These are phyloP conservation scores for Raja brachyura DNA, from an alignment of 2,113 vertebrate species.

Conservation along the genomic window DNA sequence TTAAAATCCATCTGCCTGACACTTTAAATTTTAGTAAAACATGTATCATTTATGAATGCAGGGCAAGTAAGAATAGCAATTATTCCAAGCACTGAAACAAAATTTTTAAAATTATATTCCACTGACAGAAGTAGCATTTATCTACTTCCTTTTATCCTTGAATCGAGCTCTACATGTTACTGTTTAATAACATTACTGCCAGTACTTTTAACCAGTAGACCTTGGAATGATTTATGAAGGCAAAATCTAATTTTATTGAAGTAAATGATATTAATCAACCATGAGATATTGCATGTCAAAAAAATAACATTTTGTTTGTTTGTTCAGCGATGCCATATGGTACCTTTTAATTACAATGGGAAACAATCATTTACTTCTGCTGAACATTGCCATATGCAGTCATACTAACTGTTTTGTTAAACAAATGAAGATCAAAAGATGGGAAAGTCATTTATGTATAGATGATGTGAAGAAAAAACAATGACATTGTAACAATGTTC, in stretches of 20 bases:
- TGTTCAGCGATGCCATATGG: constrained; percentile 1
- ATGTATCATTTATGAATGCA: neutral
- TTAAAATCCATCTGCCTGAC: no score
- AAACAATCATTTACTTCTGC: constrained; percentile 5
- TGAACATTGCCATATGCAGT: constrained; percentile 1
- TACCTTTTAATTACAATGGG: constrained; percentile 25
- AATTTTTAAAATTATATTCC: neutral
- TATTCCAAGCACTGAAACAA: neutral
- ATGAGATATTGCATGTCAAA: neutral
- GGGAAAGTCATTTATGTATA: neutral
- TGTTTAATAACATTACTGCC: neutral
- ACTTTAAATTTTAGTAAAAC: no score
- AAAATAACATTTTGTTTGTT: constrained; percentile 23
- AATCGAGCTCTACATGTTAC: neutral
- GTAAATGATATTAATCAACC: neutral
- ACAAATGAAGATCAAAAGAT: neutral
- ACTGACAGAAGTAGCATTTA: neutral
- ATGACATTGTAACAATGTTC: constrained; percentile 2
- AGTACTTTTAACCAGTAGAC: neutral
- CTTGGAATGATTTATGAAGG: constrained; percentile 4
- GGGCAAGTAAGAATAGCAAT: neutral
- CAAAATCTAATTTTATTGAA: constrained; percentile 12
- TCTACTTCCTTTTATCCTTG: neutral
- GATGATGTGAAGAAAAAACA: neutral
- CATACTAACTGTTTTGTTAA: neutral